Evolutionary conservation across 2,113 vertebrate genomes (phyloP).

Genomic region (Athene noctua): DNA sequence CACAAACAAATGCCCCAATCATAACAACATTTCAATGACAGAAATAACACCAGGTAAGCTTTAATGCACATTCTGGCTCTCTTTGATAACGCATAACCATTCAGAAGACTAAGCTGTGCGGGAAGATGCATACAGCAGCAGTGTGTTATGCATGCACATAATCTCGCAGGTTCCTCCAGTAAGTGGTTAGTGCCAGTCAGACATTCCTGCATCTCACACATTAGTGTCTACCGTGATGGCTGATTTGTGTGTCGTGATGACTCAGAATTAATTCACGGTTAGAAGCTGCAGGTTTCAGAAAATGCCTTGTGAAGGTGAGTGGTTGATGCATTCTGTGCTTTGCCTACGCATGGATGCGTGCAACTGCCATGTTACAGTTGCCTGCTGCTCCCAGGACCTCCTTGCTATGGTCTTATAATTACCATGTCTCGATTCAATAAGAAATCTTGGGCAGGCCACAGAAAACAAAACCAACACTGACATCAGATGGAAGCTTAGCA

Average conservation of each 20-base stretch:
- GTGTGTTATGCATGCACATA: constrained; percentile 26
- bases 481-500: constrained; percentile 1
- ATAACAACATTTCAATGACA: neutral
- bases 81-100: neutral
- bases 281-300: constrained; percentile 10
- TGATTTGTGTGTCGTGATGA: neutral
- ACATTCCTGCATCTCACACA: neutral
- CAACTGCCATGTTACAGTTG: constrained; percentile 29
- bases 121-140: constrained; percentile 30
- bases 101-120: constrained; percentile 15
- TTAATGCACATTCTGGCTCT: neutral
- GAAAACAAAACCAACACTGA: constrained; percentile 22
- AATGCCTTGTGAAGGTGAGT: constrained; percentile 45
- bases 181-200: neutral
- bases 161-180: neutral
- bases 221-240: neutral
- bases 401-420: neutral
- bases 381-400: constrained; percentile 51
- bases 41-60: constrained; percentile 13
- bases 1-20: neutral
- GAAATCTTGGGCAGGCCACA: neutral
- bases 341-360: constrained; percentile 13
- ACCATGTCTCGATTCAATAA: neutral
- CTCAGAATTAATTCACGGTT: constrained; percentile 14
- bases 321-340: constrained; percentile 42